Base-by-base conservation (phyloP, 2,113 vertebrate species). In the Gopherus evgoodei region DNA sequence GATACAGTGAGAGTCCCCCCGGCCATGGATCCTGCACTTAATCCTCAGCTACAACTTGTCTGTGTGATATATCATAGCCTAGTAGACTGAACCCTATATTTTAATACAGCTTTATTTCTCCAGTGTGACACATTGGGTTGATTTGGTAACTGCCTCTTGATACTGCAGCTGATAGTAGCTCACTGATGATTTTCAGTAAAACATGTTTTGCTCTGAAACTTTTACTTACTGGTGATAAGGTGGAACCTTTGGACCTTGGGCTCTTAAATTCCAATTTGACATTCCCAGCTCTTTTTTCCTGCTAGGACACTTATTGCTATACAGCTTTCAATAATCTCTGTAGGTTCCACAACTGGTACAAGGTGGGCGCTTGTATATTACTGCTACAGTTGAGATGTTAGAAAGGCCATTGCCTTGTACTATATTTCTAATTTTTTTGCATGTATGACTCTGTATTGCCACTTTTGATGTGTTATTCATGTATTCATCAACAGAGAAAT, bases 381-480 rank as follows among this genome's bases (percentile, higher is more conserved):
- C 6, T 53, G 25, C 38, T 22, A 21, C 2, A 81, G 44, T 38
- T 83, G 35, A 83, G 78, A 35, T 84, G 38, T 44, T 44, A 44
- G 44, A 44, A 44, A 44, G 44, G 44, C 44, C 44, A 44, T 44
- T 44, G 44, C 44, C 44, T 44, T 44, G 44, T 44, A 44, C 84
- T 83, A n/a, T 29, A 81, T 47, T 1, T 19, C 16, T 81, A 9
- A 50, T 47, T 1, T 44, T 11, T 91, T 90, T 88, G 29, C 0
- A 0, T 0, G 0, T 42, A 1, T 92, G 16, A 72, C 29, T 69
- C 5, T 69, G 2, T 52, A 90, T 72, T 27, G 78, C 11, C 56
- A 5, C 56, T 82, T 6, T 47, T 83, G n/a, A 42, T 47, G 25
- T 47, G 2, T 62, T 86, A 81, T 76, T 88, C 12, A 1, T 13